A percentile compares a stretch with the other conserved stretches of the same genome.
These are phyloP conservation scores for Hirtodrosophila confusa DNA, from an alignment of 2,888 invertebrate species.

Conservation along the genomic window DNA sequence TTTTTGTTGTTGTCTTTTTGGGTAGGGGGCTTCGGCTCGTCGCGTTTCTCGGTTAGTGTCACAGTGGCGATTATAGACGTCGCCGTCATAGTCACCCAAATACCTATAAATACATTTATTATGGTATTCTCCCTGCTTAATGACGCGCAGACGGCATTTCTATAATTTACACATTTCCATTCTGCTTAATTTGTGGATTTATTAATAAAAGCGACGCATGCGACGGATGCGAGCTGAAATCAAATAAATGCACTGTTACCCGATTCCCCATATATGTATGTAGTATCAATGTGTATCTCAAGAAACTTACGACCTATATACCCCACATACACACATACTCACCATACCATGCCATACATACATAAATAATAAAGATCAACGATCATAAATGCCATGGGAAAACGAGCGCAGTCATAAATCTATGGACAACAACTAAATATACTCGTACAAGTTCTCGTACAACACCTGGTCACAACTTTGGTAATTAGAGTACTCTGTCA, in stretches of 20 bases:
- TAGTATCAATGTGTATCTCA: too few species aligned
- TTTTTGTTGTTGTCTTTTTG: neutral
- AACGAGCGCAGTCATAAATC: slow-evolving; percentile 44
- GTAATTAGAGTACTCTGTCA: slow-evolving; percentile 6
- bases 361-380: slow-evolving; percentile 51
- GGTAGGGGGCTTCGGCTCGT: slow-evolving; percentile 12
- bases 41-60: slow-evolving; percentile 75
- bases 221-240: slow-evolving; percentile 49
- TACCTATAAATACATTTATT: slow-evolving; percentile 80
- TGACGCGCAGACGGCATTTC: slow-evolving; percentile 73
- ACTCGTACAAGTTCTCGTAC: neutral
- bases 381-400: slow-evolving; percentile 46
- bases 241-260: slow-evolving; percentile 17
- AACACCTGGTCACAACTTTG: slow-evolving; percentile 48
- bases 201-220: slow-evolving; percentile 51
- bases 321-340: too few species aligned
- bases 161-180: slow-evolving; percentile 72
- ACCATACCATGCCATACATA: neutral
- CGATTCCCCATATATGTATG: too few species aligned
- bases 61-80: slow-evolving; percentile 74
- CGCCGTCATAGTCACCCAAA: slow-evolving; percentile 72
- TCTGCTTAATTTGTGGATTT: slow-evolving; percentile 69
- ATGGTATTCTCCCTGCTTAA: slow-evolving; percentile 78
- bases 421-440: slow-evolving; percentile 25
- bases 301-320: too few species aligned